These are phyloP conservation scores for Melanocharis versteri DNA, from an alignment of 2,113 vertebrate genomes.

Conservation along the genomic window DNA sequence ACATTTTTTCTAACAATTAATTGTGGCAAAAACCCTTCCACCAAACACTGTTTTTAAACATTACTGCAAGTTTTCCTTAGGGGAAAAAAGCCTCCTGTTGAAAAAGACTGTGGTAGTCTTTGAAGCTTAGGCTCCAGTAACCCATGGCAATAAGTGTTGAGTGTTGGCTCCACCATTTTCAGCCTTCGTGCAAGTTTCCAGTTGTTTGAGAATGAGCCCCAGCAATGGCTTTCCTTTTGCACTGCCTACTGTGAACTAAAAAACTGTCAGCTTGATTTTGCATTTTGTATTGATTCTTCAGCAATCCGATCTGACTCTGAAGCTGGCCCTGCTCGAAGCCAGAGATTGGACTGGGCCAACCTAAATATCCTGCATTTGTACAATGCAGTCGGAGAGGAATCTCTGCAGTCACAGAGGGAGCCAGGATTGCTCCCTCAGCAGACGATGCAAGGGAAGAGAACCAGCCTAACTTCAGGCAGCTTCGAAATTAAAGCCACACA, in stretches of 20 bases:
- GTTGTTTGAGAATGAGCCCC: not conserved
- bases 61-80: not conserved
- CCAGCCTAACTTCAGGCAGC: not conserved
- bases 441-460: not conserved
- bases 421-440: conserved; percentile 12
- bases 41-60: not conserved
- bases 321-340: not conserved
- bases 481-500: conserved; percentile 32
- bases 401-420: not conserved
- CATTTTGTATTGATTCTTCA: conserved; percentile 41
- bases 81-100: not conserved
- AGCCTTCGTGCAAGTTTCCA: not conserved
- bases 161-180: conserved; percentile 16
- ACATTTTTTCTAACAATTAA: not conserved
- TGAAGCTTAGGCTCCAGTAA: not conserved
- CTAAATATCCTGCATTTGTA: not conserved
- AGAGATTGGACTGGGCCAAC: not conserved
- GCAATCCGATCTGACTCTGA: not conserved
- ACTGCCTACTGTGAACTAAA: not conserved
- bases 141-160: not conserved
- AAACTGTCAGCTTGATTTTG: conserved; percentile 11
- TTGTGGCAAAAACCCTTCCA: not conserved
- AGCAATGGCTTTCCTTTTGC: not conserved
- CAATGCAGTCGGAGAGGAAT: not conserved
- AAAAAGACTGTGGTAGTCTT: not conserved